Base-by-base conservation (phyloP, 2,113 vertebrate genomes). In the Neotoma lepida region DNA sequence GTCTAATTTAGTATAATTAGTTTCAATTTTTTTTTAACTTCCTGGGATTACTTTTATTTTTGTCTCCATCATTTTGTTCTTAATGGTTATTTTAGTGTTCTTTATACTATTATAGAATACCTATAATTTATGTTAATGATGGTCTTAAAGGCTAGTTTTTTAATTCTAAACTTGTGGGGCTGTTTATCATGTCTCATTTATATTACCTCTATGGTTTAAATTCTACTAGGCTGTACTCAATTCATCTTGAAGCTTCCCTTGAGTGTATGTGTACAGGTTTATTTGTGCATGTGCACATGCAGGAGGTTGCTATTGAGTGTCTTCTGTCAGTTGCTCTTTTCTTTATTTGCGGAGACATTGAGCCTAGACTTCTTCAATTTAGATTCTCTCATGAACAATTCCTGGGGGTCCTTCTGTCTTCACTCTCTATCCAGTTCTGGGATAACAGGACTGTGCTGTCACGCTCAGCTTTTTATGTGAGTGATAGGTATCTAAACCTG, bases 1-100 rank as follows among this genome's bases (percentile, higher is more conserved):
- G 30, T 87, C 28, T 90, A 70, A 51, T 30, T 87, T 92, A 92
- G 74, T 85, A 9, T 41, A 94, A 44, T 77, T 91, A 15, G 46
- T 18, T 77, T 86, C 1, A 63, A 17, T 66, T 5, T 46, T 77
- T 63, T 64, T 49, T 58, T 64, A 22, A 90, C 20, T 22, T 80
- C 20, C 49, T 26, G 28, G 28, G 58, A 77, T 92, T 95, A 26
- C 81, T 84, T 87, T 41, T 41, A 74, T 88, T 74, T 22, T 63
- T 46, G 28, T 28, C 22, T 28, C 24, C 80, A 56, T n/a, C 41
- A 63, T 80, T 14, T 51, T 68, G 10, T 4, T 94, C 30, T 71
- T 78, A 63, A 22, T 54, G 28, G 24, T 66, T 73, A 78, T 58
- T 91, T 71, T 70, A 46, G 4, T 88, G 7, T 63, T 76, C 0